Evolutionary conservation across 2,797 vertebrate genomes (phyloP).

Genomic region (Danio choprae): DNA sequence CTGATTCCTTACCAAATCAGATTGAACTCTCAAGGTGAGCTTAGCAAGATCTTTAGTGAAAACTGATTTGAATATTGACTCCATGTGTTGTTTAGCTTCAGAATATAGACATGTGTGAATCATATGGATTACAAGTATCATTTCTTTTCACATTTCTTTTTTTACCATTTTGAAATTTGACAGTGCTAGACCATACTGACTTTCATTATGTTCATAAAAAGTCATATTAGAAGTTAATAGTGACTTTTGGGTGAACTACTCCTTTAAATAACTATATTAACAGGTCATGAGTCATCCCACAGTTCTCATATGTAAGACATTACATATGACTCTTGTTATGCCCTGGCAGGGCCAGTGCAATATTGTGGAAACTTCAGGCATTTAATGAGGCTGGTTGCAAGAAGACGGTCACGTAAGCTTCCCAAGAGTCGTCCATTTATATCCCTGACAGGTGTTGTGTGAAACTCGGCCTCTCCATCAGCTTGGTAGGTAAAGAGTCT

Average conservation of each 20-base stretch:
- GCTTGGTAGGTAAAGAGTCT: constrained; percentile 3
- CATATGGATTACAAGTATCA: not conserved
- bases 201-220: not conserved
- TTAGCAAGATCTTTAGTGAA: too few relatives aligned
- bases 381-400: constrained; percentile 25
- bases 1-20: not conserved
- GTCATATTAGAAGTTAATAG: not conserved
- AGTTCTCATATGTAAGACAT: constrained; percentile 2
- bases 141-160: not conserved
- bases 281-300: not conserved
- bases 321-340: constrained; percentile 26
- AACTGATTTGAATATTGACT: not conserved
- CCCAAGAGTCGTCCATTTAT: constrained; percentile 46
- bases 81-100: constrained; percentile 11
- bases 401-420: constrained; percentile 14
- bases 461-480: constrained; percentile 5
- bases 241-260: not conserved
- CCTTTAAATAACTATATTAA: not conserved
- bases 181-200: not conserved
- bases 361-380: constrained; percentile 15
- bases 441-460: constrained; percentile 26
- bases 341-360: constrained; percentile 7
- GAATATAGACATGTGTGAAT: not conserved
- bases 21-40: not conserved
- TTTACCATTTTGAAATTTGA: not conserved